Evolutionary conservation across 2,113 vertebrate genomes (phyloP).

Genomic region (Amblyornis subalaris): DNA sequence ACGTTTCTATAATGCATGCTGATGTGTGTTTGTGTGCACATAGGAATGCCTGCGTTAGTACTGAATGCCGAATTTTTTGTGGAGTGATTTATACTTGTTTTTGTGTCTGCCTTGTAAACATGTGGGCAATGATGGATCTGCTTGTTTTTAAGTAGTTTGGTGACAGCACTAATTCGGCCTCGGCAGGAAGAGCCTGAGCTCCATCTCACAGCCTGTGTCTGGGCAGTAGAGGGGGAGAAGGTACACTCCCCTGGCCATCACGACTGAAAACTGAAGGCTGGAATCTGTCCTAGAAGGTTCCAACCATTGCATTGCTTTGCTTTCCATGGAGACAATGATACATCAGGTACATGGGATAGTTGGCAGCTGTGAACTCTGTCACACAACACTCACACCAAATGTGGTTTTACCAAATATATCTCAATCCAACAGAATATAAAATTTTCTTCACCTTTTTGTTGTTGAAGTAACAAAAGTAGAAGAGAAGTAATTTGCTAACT

Average conservation of each 20-base stretch:
- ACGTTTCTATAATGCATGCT: neutral
- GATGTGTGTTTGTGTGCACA: neutral
- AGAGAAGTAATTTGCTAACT: neutral
- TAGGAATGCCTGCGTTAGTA: neutral
- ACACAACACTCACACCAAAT: neutral
- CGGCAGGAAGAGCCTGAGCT: neutral
- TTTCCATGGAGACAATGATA: accelerated
- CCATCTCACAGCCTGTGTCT: neutral
- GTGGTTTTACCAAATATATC: neutral
- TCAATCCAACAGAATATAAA: neutral
- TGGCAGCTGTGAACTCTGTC: neutral
- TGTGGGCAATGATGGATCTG: neutral
- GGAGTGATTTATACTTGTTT: neutral
- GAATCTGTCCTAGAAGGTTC: neutral
- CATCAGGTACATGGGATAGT: neutral
- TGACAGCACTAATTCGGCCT: accelerated
- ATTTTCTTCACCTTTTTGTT: neutral
- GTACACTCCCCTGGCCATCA: neutral
- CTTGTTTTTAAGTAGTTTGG: neutral
- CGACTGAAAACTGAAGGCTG: neutral
- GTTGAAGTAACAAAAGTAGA: too few relatives aligned
- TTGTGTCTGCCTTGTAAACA: neutral
- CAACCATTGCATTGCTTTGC: neutral
- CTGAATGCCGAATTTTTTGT: neutral
- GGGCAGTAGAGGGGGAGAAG: neutral